Base-by-base conservation (phyloP, 2,888 invertebrate genomes). In the Nemapogon koenigi region DNA sequence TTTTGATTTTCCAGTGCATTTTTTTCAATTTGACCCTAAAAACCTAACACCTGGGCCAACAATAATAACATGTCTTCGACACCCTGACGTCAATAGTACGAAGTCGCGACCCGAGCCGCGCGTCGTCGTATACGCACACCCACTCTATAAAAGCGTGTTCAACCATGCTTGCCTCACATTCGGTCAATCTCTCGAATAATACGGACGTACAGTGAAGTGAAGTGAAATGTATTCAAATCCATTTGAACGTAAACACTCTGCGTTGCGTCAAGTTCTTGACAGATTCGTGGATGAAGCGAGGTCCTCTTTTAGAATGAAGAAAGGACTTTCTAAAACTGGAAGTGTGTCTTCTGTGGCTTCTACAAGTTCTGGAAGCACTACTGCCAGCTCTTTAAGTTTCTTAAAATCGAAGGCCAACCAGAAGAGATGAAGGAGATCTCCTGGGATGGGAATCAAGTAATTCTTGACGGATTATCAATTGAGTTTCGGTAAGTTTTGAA, bases 211-310 rank as follows among this genome's bases (percentile, higher is more conserved):
- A 19, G 11, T 37, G 26, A 43, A 35, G 33, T 28, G 32, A 44
- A 38, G 26, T 29, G 14, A 45, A 30, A 86, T 86, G 87, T 86
- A 83, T 52, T 85, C 86, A 42, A 87, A 87, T 59, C 86, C 86
- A 38, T 86, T 87, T 57, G 86, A 86, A 48, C 81, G 87, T 48
- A 87, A 86, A 50, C 87, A 87, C 58, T 86, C 85, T 11, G 83
- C 83, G 39, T 75, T 87, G 56, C 79, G 86, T 49, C 86, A 86
- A 55, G 80, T 84, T 52, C 66, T 87, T 51, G 87, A 87, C 57
- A 81, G 82, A 42, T 67, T 87, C 43, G 68, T 86, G 46, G 81
- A 81, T n/a, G 80, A 80, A 32, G 57, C 69, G 8, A 58, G 65
- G 32, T 49, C 69, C 2, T 70, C 66, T 49, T 73, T 76, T 48